Conservation (phyloP, 2,113 vertebrate species). For the Bostrychus sinensis region DNA sequence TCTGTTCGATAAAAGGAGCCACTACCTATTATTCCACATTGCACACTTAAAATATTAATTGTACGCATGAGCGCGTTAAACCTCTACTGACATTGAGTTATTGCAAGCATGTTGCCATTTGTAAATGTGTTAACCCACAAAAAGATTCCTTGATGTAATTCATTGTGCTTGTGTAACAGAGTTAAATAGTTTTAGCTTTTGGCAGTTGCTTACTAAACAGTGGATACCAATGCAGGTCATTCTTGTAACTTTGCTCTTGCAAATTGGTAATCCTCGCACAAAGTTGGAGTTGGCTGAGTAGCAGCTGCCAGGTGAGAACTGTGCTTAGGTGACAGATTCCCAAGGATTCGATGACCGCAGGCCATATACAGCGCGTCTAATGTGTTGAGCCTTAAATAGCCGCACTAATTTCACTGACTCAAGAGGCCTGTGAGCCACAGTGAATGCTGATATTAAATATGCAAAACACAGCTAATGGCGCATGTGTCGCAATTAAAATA, state of each 20-base stretch:
- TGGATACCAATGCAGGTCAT: neutral
- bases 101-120: constrained; percentile 3
- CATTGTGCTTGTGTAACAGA: neutral
- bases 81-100: neutral
- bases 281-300: constrained; percentile 4
- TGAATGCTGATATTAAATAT: neutral
- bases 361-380: constrained; percentile 73
- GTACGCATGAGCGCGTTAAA: neutral
- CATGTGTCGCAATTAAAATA: neutral
- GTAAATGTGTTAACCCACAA: neutral
- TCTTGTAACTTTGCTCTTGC: neutral
- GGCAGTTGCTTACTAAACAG: neutral
- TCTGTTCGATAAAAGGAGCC: neutral
- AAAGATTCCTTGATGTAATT: neutral
- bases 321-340: constrained; percentile 77
- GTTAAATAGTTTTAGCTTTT: neutral
- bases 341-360: constrained; percentile 74
- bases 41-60: neutral
- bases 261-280: constrained; percentile 1
- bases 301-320: constrained; percentile 58
- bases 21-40: neutral
- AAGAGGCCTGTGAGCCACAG: constrained; percentile 10
- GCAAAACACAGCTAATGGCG: neutral
- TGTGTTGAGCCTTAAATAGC: constrained; percentile 75
- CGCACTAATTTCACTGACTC: constrained; percentile 45